phyloP scores from a whole-genome alignment of 2,797 vertebrate species.

The Lacerta viridis region DNA sequence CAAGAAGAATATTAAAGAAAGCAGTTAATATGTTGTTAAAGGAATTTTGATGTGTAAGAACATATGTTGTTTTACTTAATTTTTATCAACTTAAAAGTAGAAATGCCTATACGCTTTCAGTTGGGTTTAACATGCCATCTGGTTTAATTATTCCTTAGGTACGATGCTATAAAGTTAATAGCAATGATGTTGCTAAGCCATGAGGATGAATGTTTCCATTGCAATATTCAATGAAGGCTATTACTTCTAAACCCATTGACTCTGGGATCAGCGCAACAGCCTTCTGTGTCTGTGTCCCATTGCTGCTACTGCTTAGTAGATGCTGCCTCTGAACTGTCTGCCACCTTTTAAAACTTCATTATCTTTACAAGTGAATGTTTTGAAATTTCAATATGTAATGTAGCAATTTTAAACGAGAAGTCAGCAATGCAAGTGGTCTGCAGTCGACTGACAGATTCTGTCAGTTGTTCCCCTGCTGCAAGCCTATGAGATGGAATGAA shows the following conservation, averaged over 20 bases:
- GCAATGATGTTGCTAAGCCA: slow-evolving; percentile 67
- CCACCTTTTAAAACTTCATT: slow-evolving; percentile 42
- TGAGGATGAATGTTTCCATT: slow-evolving; percentile 61
- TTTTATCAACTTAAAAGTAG: slow-evolving; percentile 81
- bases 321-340: slow-evolving; percentile 57
- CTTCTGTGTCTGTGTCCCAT: slow-evolving; percentile 61
- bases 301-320: slow-evolving; percentile 69
- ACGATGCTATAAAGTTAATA: slow-evolving; percentile 77
- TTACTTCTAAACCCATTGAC: slow-evolving; percentile 61
- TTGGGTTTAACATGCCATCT: slow-evolving; percentile 77
- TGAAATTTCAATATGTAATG: neutral
- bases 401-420: neutral
- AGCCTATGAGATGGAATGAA: neutral
- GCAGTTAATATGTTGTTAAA: slow-evolving; percentile 76
- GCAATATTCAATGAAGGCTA: slow-evolving; percentile 68
- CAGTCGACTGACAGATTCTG: neutral
- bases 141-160: slow-evolving; percentile 83
- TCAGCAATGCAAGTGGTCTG: neutral
- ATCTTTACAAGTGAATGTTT: neutral
- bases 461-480: no score
- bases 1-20: slow-evolving; percentile 73
- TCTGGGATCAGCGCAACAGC: slow-evolving; percentile 70
- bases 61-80: slow-evolving; percentile 81
- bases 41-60: slow-evolving; percentile 71
- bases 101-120: slow-evolving; percentile 72